phyloP scores from a whole-genome alignment of 2,888 invertebrate species.

The Pocota personata region DNA sequence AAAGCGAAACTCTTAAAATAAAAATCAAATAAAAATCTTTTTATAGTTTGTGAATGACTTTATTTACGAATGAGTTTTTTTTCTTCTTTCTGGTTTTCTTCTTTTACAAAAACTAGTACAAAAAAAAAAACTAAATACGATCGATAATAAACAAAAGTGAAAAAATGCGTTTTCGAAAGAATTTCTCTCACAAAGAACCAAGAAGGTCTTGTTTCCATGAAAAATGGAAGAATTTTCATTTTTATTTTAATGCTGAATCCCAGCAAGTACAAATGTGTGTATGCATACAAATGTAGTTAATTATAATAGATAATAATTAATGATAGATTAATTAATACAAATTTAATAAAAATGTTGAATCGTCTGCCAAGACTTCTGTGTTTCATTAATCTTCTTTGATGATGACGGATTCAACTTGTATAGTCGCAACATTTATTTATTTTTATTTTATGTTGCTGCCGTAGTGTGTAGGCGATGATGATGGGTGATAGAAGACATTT shows the following conservation, averaged over 20 bases:
- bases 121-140: slow-evolving; percentile 15
- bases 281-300: slow-evolving; percentile 47
- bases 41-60: slow-evolving; percentile 53
- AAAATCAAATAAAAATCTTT: neutral
- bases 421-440: neutral
- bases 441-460: neutral
- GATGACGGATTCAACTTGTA: slow-evolving; percentile 21
- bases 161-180: slow-evolving; percentile 54
- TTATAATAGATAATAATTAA: slow-evolving; percentile 61
- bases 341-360: slow-evolving; percentile 53
- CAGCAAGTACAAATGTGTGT: slow-evolving; percentile 7
- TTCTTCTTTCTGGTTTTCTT: neutral
- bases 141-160: slow-evolving; percentile 28
- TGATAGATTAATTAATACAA: slow-evolving; percentile 68
- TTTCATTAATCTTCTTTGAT: neutral
- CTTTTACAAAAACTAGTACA: slow-evolving; percentile 52
- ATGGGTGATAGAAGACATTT: slow-evolving; percentile 48
- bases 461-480: too few relatives aligned
- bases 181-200: slow-evolving; percentile 4
- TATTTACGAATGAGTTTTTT: slow-evolving; percentile 32
- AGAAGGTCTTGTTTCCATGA: slow-evolving; percentile 4
- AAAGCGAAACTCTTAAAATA: neutral
- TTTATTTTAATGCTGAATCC: slow-evolving; percentile 25
- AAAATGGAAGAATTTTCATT: slow-evolving; percentile 4
- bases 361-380: slow-evolving; percentile 11